Evolutionary conservation across 2,888 invertebrate species (phyloP), one percentile per base, ranked within the genome.

Genomic region (Ceramica pisi): DNA sequence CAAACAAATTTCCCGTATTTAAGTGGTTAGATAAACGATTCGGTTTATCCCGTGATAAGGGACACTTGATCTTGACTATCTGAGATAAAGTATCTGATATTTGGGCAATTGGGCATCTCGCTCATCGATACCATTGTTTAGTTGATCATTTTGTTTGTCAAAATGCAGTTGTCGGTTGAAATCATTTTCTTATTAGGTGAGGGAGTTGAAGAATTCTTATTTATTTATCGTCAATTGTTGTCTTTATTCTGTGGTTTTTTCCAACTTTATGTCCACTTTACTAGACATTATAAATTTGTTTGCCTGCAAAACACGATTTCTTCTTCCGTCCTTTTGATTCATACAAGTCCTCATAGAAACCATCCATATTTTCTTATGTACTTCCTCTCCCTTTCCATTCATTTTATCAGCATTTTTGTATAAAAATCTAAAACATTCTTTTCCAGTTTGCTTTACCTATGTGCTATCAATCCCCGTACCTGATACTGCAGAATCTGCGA

Each of bases 71-170:
- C 88, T 88, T 87, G 84, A 85, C 73, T 82, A 73, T 64, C 67
- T 67, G 26, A 86, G 92, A 92, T 92, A 90, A 84, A 82, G 46
- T 82, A 86, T 85, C 78, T 84, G 86, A 86, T 83, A 87, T 82
- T 77, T 73, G 74, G 65, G 61, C 73, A 87, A 80, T 77, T 73
- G 75, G 65, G 61, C 72, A 71, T 67, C 63, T 50, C 67, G 67
- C 67, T 73, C 65, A 67, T 56, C 62, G 35, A 76, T 67, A 68
- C 60, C 55, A 74, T 75, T 81, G 78, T 83, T 86, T 83, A 89
- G 88, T 89, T 67, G 59, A 78, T 80, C 75, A 70, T 75, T 75
- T 81, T 75, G 66, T 67, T 82, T 86, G 66, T 38, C 71, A 89
- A 86, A 85, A 92, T 92, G 90, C 71, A 85, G 84, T 75, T 85